Base-by-base conservation (phyloP, 2,888 invertebrate genomes). In the Magallana nippona region DNA sequence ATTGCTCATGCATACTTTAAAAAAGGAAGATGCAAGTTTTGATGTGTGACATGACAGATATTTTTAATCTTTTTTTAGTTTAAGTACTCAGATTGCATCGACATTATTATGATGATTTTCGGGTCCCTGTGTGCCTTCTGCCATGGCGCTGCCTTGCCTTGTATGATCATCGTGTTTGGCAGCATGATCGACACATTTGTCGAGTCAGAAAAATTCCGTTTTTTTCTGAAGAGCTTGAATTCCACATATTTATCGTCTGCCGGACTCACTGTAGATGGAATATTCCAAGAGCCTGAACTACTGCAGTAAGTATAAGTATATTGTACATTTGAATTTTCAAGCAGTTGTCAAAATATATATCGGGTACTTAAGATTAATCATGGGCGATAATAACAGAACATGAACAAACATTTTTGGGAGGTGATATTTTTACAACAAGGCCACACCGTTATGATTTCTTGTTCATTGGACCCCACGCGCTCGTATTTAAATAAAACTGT, bases 111-210 rank as follows among this genome's bases (percentile, higher is more conserved):
- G 78, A 94, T 94, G 92, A 17, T 93, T 1, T 22, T 93, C n/a
- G 94, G 93, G 0, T 86, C 89, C 0, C 2, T 94, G 0, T 87
- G 87, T 81, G 92, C 93, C 0, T 55, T 87, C 10, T 86, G 87
- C 15, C 92, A 94, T 56, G 94, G 94, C 0, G 87, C 91, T 5
- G 90, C 92, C 17, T 86, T 93, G 55, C 94, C 94, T 0, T 55
- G 87, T 11, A 92, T 94, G 93, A 92, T 94, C 83, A 89, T 94
- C n/a, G 92, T 94, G 55, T 94, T 94, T 84, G 94, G 94, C 5
- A 88, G 90, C 22, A 93, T 94, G 93, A 93, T 92, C 11, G 92
- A 93, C 83, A 81, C 89, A 13, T 94, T 94, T 88, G 91, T 93
- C 0, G 84, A 88, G 77, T 84, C 88, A 10, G 92, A 90, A 55